Percentiles rank a stretch among this genome's conserved stretches.
Conservation (phyloP, 2,113 vertebrate genomes). For the Chrysemys picta region DNA sequence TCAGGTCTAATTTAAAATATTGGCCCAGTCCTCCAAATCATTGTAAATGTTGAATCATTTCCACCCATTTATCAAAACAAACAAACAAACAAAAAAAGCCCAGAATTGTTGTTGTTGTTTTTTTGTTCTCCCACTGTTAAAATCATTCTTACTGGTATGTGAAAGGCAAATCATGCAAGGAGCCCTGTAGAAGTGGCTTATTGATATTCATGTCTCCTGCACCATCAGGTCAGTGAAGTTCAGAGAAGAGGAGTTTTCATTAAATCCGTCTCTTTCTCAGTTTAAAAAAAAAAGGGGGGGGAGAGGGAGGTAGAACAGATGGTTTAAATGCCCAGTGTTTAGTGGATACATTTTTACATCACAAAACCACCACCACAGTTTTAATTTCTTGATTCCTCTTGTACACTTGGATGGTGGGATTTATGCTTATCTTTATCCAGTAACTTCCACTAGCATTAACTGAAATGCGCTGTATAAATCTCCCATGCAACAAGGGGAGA, state of each 20-base stretch:
- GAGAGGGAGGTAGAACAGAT: not conserved
- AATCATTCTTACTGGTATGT: not conserved
- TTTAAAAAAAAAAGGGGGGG: not conserved
- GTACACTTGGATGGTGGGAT: not conserved
- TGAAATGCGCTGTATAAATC: not conserved
- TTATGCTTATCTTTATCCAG: not conserved
- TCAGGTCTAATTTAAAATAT: not conserved
- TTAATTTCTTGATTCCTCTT: not conserved
- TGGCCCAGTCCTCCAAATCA: not conserved
- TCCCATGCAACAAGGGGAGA: not conserved
- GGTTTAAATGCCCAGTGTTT: not conserved
- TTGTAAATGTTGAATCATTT: not conserved
- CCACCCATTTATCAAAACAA: not conserved
- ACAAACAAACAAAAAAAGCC: not conserved
- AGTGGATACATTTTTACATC: not conserved
- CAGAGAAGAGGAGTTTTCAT: not conserved
- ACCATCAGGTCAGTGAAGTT: not conserved
- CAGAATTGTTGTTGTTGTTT: not conserved
- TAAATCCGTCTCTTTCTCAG: not conserved
- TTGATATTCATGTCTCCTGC: not conserved
- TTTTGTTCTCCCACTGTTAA: not conserved
- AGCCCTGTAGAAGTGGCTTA: not conserved
- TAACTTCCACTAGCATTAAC: not conserved
- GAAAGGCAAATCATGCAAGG: not conserved
- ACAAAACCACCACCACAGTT: not conserved